Conservation (phyloP, 2,113 vertebrate genomes). For the Pipra filicauda region DNA sequence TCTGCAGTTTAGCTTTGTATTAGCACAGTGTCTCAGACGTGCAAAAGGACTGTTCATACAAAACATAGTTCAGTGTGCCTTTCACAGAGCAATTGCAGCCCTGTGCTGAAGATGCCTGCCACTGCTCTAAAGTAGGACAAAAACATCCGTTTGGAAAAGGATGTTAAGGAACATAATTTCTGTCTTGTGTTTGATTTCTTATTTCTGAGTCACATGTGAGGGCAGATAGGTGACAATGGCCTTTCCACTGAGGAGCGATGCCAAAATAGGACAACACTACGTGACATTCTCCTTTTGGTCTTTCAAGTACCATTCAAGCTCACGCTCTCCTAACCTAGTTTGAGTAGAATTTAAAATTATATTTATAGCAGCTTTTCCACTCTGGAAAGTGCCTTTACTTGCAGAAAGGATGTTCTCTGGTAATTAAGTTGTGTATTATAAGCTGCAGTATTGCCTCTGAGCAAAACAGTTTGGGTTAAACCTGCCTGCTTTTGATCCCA, state of each 20-base stretch:
- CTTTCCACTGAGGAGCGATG: not conserved
- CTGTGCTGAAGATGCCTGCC: not conserved
- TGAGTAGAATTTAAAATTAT: not conserved
- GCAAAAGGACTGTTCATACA: not conserved
- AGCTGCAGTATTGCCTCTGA: not conserved
- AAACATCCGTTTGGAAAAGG: not conserved
- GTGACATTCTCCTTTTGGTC: not conserved
- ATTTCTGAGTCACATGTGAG: not conserved
- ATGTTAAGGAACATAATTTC: not conserved
- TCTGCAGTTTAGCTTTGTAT: not conserved
- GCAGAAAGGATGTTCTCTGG: not conserved
- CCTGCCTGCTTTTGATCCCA: not conserved
- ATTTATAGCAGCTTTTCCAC: slow-evolving; percentile 22
- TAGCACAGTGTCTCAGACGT: not conserved
- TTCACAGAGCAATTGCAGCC: not conserved
- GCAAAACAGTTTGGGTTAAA: not conserved
- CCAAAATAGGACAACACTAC: not conserved
- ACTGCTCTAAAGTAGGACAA: not conserved
- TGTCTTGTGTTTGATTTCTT: not conserved
- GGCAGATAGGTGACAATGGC: not conserved
- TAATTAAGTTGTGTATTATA: slow-evolving; percentile 13
- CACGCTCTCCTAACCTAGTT: slow-evolving; percentile 6
- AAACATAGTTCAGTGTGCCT: not conserved
- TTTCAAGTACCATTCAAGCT: not conserved
- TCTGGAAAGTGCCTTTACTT: slow-evolving; percentile 7